phyloP scores from a whole-genome alignment of 2,888 invertebrate species.

The Bedellia somnulentella region DNA sequence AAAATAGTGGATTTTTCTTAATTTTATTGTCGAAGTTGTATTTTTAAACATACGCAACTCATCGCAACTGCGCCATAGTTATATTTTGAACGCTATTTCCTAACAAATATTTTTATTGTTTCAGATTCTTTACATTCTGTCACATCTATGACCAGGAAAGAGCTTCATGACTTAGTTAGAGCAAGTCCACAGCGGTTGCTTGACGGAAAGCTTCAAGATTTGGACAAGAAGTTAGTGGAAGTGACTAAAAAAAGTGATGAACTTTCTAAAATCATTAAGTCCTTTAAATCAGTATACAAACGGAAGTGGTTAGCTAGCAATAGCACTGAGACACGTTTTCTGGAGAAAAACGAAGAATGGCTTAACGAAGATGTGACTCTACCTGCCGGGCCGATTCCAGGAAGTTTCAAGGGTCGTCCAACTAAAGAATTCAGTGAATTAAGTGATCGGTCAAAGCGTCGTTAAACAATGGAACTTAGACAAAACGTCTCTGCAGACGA shows the following conservation, averaged over 20 bases:
- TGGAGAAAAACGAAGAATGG: too few relatives aligned
- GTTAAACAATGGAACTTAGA: conserved; percentile 5
- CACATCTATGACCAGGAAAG: too few relatives aligned
- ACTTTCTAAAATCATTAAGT: not conserved
- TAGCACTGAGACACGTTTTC: too few relatives aligned
- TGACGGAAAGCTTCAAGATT: not conserved
- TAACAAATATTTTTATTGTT: too few relatives aligned
- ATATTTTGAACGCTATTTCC: too few relatives aligned
- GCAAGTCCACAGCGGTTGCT: not conserved
- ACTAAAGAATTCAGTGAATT: conserved; percentile 4
- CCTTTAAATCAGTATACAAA: not conserved
- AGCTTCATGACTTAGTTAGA: conserved; percentile 8
- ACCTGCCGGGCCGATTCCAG: not conserved
- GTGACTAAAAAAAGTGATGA: not conserved
- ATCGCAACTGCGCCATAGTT: too few relatives aligned
- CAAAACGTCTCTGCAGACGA: conserved; percentile 3
- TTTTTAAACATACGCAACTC: too few relatives aligned
- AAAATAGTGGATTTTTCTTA: too few relatives aligned
- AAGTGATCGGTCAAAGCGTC: conserved; percentile 6
- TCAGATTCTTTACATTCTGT: too few relatives aligned
- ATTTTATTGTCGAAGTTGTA: too few relatives aligned
- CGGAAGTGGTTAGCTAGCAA: not conserved
- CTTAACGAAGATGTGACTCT: too few relatives aligned
- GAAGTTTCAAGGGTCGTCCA: conserved; percentile 3
- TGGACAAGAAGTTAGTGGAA: not conserved